Evolutionary conservation across 2,797 vertebrate species (phyloP), one percentile per base, ranked within the genome.

Genomic region (Yasuhikotakia modesta): DNA sequence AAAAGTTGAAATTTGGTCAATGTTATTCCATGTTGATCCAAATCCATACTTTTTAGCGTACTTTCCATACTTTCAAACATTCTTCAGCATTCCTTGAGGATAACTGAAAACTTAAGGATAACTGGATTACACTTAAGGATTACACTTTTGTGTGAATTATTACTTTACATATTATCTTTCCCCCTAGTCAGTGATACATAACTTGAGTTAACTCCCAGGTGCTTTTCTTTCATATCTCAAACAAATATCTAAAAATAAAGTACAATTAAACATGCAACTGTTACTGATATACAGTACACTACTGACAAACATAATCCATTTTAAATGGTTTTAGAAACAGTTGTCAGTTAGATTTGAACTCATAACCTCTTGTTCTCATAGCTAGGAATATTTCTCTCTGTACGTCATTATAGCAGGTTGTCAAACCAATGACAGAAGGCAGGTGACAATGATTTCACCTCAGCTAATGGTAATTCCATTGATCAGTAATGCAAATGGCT

Each of bases 391-490:
- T 27, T 17, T 12, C n/a, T 43, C 17, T 39, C 35, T 35, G 35
- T 35, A 17, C n/a, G 1, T 19, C 22, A 4, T 7, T 74, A 55
- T 30, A 66, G 21, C 50, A 66, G 14, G 11, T n/a, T 48, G 50
- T 32, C 22, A 45, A 61, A 72, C n/a, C 27, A 7, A 61, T 55
- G 60, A 32, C 67, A 70, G 48, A 61, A 63, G 30, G 67, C 53
- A 52, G 43, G 46, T n/a, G 35, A 68, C 27, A 64, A 78, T 57
- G 69, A 65, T 58, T 46, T 65, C 39, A 53, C 35, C 52, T 8
- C 66, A 61, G 32, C 69, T 70, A 73, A 14, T 61, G 57, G 46
- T 60, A 57, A 69, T 39, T 60, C 1, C 19, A n/a, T 81, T 52
- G 68, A 48, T 76, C 53, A 27, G 19, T 76, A 63, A 73, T 74